Evolutionary conservation across 2,113 vertebrate genomes (phyloP), one percentile per base, ranked within the genome.

Genomic region (Psilopogon haemacephalus): DNA sequence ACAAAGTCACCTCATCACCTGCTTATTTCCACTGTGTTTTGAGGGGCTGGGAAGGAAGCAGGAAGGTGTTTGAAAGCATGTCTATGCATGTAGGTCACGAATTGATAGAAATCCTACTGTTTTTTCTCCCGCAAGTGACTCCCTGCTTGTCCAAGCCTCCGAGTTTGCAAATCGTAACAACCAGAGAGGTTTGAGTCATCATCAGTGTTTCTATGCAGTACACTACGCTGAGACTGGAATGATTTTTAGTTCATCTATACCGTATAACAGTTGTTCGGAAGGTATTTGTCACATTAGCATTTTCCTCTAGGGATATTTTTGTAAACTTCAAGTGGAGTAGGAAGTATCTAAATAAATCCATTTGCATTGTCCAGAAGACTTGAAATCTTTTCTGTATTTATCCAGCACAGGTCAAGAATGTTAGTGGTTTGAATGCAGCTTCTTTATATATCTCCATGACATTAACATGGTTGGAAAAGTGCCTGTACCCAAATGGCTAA

Each of bases 281-380:
- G 90, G 58, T 86, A 64, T 93, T 54, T 72, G 59, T 88, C 73
- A 69, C 48, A 48, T 16, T 69, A 67, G 38, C 80, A 42, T 82
- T 52, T 89, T 88, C 93, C 37, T 84, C 42, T 30, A 33, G 81
- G 35, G 58, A 87, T 35, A 17, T n/a, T 93, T 94, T 77, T 78
- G 32, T 67, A 80, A 63, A 68, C 27, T 88, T 67, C 16, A 21
- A 90, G 65, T 70, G 35, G 18, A 75, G 38, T 72, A 86, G 48
- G 32, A 88, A 94, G 83, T 91, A 84, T 30, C 76, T 92, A 75
- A 73, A 84, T 55, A 28, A 83, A 89, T 83, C 42, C 19, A 33
- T 60, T 87, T 87, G 5, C 30, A 32, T 70, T 64, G 70, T 80
- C 69, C 68, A 42, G 64, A 84, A 89, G 44, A 67, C 63, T 64